phyloP scores from a whole-genome alignment of 2,888 invertebrate genomes.

The Caenorhabditis sp. region DNA sequence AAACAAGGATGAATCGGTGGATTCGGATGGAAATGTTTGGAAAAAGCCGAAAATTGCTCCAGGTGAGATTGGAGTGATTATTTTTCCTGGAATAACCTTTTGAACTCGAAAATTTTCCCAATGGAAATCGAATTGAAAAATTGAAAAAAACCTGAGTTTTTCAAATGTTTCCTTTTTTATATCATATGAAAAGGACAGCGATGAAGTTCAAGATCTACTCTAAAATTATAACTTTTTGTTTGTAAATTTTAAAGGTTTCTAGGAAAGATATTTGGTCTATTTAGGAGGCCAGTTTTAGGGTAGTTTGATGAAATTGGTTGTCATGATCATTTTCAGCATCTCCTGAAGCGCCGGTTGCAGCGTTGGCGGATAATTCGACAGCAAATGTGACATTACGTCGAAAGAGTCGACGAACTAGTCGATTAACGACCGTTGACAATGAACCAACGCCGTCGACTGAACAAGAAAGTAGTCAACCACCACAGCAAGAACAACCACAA shows the following conservation, averaged over 20 bases:
- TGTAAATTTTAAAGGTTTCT: too few species aligned
- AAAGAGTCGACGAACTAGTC: conserved; percentile 7
- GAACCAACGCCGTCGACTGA: too few species aligned
- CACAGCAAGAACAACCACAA: background rate
- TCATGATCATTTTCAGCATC: conserved; percentile 11
- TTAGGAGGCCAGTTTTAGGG: background rate
- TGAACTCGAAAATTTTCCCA: background rate
- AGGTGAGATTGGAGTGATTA: background rate
- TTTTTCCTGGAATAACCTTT: background rate
- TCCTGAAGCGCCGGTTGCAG: conserved; percentile 7
- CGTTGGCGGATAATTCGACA: conserved; percentile 7
- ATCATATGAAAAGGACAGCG: too few species aligned
- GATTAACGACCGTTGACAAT: too few species aligned
- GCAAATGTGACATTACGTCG: conserved; percentile 23
- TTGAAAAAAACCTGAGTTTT: too few species aligned
- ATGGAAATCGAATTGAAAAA: background rate
- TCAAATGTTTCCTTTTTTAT: too few species aligned
- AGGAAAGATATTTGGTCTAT: background rate
- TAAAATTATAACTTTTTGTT: too few species aligned
- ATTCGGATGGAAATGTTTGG: conserved; percentile 19
- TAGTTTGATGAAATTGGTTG: background rate
- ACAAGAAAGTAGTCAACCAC: too few species aligned
- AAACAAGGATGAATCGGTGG: conserved; percentile 11
- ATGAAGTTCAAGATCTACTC: too few species aligned
- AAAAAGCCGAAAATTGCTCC: conserved; percentile 25